phyloP scores from a whole-genome alignment of 2,888 invertebrate species.

The Xestia c-nigrum region DNA sequence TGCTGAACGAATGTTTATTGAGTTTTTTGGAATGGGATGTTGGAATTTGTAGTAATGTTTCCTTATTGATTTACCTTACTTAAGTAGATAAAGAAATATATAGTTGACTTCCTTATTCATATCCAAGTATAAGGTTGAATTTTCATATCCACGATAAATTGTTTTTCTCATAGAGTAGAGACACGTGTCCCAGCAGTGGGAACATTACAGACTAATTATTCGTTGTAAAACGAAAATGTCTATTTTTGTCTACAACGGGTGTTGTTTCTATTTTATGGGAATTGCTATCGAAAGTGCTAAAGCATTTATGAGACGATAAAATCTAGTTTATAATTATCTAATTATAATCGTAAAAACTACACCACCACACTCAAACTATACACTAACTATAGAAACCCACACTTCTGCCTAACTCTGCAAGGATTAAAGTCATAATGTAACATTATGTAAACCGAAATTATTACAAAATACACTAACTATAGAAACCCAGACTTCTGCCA shows the following conservation, averaged over 20 bases:
- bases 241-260: not conserved
- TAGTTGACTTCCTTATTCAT: not conserved
- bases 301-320: not conserved
- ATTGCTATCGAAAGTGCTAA: not conserved
- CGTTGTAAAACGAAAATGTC: too few relatives aligned
- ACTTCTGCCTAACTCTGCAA: not conserved
- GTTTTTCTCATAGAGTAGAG: not conserved
- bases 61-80: not conserved
- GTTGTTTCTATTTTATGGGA: not conserved
- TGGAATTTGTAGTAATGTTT: not conserved
- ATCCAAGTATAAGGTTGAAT: not conserved
- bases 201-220: not conserved
- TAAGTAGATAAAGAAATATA: not conserved
- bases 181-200: not conserved
- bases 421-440: not conserved
- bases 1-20: not conserved
- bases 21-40: not conserved
- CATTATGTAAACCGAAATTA: constrained; percentile 14
- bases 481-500: too few relatives aligned
- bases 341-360: not conserved
- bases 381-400: not conserved
- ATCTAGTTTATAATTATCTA: not conserved
- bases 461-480: too few relatives aligned
- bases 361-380: not conserved
- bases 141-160: not conserved